These are phyloP conservation scores for Ailurus styani DNA, from an alignment of 2,113 vertebrate species.

Conservation along the genomic window DNA sequence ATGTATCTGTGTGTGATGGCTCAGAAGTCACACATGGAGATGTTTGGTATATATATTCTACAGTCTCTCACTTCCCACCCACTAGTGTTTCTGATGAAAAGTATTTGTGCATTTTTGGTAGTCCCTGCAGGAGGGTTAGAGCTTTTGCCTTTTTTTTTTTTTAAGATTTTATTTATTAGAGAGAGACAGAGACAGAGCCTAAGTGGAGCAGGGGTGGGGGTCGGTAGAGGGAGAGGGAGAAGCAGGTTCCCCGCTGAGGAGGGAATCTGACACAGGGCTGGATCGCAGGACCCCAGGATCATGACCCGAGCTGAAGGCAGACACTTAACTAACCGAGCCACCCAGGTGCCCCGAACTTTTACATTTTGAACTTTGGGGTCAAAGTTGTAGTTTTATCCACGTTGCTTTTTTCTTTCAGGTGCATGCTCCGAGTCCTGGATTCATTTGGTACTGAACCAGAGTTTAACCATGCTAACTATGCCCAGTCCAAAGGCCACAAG, in stretches of 20 bases:
- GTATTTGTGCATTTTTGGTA: neutral
- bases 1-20: neutral
- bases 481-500: conserved; percentile 98
- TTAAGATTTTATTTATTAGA: neutral
- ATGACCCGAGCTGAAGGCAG: neutral
- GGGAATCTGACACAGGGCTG: neutral
- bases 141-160: neutral
- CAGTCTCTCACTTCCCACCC: neutral
- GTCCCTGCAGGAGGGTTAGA: neutral
- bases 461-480: conserved; percentile 98
- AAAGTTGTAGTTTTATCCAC: neutral
- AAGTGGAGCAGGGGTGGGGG: neutral
- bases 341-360: neutral
- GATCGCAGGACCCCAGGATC: neutral
- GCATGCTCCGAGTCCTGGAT: conserved; percentile 96
- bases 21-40: neutral
- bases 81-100: neutral
- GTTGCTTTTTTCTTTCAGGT: conserved; percentile 81
- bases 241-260: neutral
- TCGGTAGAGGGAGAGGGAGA: neutral
- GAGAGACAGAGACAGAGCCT: neutral
- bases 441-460: conserved; percentile 98
- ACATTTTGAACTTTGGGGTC: neutral
- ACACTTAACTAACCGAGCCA: neutral
- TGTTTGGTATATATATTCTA: neutral